Evolutionary conservation across 2,113 vertebrate genomes (phyloP).

Genomic region (Psettodes erumei): DNA sequence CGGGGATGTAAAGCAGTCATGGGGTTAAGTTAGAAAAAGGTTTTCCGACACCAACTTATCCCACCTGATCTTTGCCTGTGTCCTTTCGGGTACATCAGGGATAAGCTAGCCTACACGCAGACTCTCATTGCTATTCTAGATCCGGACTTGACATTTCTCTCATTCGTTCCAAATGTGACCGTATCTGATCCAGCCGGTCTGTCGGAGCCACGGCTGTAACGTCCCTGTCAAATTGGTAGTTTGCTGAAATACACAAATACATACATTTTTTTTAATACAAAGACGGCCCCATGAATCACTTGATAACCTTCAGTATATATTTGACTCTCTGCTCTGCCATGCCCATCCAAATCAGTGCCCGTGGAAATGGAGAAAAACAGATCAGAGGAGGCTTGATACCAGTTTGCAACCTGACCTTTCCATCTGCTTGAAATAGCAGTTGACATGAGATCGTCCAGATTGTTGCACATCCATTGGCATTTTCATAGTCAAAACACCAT

Average conservation of each 20-base stretch:
- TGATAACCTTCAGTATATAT: conserved; percentile 28
- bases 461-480: conserved; percentile 53
- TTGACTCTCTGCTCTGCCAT: neutral
- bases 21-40: conserved; percentile 41
- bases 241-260: conserved; percentile 8
- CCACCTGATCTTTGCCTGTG: conserved; percentile 41
- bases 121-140: conserved; percentile 66
- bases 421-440: conserved; percentile 34
- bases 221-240: conserved; percentile 7
- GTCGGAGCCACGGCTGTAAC: conserved; percentile 15
- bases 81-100: conserved; percentile 43
- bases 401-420: conserved; percentile 54
- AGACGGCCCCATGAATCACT: conserved; percentile 9
- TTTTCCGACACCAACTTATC: conserved; percentile 27
- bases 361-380: neutral
- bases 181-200: conserved; percentile 51
- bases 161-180: conserved; percentile 58
- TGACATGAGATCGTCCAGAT: conserved; percentile 49
- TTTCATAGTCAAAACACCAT: conserved; percentile 39
- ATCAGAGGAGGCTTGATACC: conserved; percentile 26
- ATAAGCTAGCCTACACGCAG: conserved; percentile 11
- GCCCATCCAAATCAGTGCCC: conserved; percentile 11
- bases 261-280: neutral
- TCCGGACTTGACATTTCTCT: conserved; percentile 69
- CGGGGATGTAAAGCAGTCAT: conserved; percentile 36